Evolutionary conservation across 1,140 invertebrate species (phyloP).

Genomic region (Neotoxoptera formosana): DNA sequence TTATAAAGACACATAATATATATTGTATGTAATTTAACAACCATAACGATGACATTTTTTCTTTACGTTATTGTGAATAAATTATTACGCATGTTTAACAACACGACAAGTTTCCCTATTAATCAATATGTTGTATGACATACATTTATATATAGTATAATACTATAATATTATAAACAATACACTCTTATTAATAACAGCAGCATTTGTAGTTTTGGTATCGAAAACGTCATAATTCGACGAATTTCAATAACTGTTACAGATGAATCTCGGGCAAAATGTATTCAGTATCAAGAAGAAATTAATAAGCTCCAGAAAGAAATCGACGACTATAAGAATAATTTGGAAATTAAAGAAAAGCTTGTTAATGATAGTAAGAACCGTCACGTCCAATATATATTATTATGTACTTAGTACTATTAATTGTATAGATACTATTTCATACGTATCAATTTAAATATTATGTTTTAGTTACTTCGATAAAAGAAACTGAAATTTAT

Average conservation of each 20-base stretch:
- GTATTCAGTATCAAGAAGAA: slow-evolving; percentile 43
- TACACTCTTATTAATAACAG: neutral
- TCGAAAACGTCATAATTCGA: neutral
- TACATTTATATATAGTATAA: neutral
- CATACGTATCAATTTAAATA: neutral
- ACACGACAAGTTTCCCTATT: neutral
- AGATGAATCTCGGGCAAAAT: slow-evolving; percentile 40
- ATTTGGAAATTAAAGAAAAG: slow-evolving; percentile 45
- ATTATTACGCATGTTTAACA: neutral
- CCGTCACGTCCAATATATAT: neutral
- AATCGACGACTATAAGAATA: neutral
- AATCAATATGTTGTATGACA: neutral
- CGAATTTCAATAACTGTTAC: neutral
- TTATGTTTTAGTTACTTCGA: neutral
- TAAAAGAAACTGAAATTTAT: slow-evolving; percentile 34
- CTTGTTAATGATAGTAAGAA: slow-evolving; percentile 25
- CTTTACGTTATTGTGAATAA: neutral
- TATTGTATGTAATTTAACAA: neutral
- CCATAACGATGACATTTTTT: neutral
- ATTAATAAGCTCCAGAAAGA: neutral
- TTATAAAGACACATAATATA: neutral
- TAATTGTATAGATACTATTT: neutral
- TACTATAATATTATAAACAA: neutral
- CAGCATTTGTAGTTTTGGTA: neutral
- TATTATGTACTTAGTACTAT: neutral